Evolutionary conservation across 2,888 invertebrate species (phyloP), one percentile per base, ranked within the genome.

Genomic region (Noctuana brunneofusca): DNA sequence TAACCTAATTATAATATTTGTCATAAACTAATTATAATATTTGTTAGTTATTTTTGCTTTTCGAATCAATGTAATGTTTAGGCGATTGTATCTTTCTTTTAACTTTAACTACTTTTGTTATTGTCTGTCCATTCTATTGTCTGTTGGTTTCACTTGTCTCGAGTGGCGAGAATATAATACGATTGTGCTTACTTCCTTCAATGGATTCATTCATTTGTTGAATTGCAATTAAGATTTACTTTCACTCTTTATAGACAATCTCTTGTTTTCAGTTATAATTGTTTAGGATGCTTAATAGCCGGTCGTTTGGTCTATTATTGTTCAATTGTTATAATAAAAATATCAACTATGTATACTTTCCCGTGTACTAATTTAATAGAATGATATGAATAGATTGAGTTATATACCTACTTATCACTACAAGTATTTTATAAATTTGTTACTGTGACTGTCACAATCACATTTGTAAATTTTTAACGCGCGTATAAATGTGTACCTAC

Each of bases 211-310:
- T 85, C 80, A 82, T 82, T 84, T 76, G 74, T 78, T 71, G 79
- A 74, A 73, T 78, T 81, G 78, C 78, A 82, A 88, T 86, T 79
- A 79, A 78, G 80, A 71, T 76, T 74, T 75, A 76, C 83, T 86
- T 84, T 87, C 81, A 72, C 78, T 72, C 27, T 20, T 16, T 14
- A 16, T 53, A 59, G 11, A 53, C 32, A 9, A 22, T 14, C 32
- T 46, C 20, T 59, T 59, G 59, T 53, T 46, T 56, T 24, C 48
- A 5, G 4, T 22, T 22, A 9, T n/a, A 32, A 18, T 11, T 55
- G 43, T 20, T 43, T 1, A 46, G 6, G 22, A 56, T 38, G 41
- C 24, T 14, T 24, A 2, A 14, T 41, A 14, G 41, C 3, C 14
- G 4, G 24, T 24, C 27, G 3, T 27, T 27, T 4, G 27, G 27